Evolutionary conservation across 2,113 vertebrate species (phyloP).

Genomic region (Charadrius vociferus): DNA sequence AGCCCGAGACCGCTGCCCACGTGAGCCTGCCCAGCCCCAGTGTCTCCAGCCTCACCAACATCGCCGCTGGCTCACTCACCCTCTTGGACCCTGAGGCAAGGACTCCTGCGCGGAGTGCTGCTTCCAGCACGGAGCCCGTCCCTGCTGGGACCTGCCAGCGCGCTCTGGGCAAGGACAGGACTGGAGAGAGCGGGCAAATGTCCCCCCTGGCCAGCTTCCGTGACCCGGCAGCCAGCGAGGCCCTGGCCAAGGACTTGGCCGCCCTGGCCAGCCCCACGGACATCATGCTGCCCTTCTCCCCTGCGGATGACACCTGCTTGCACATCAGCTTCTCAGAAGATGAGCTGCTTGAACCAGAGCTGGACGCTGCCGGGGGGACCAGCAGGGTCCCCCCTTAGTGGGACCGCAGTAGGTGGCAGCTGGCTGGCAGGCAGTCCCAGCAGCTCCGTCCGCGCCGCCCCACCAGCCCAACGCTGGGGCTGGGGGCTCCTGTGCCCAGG

Average conservation of each 20-base stretch:
- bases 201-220: conserved; percentile 68
- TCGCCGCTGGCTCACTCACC: conserved; percentile 74
- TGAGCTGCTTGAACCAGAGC: conserved; percentile 81
- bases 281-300: conserved; percentile 60
- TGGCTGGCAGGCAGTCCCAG: not conserved
- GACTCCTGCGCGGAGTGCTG: conserved; percentile 63
- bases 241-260: not conserved
- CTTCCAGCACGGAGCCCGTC: conserved; percentile 69
- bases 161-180: conserved; percentile 62
- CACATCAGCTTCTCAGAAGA: conserved; percentile 88
- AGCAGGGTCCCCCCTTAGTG: conserved; percentile 4
- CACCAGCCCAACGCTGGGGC: rapidly evolving
- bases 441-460: rapidly evolving
- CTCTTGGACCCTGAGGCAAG: conserved; percentile 75
- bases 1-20: conserved; percentile 6
- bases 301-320: conserved; percentile 78
- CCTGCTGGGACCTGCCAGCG: conserved; percentile 67
- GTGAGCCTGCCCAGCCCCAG: conserved; percentile 43
- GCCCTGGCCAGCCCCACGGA: not conserved
- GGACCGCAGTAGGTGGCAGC: not conserved
- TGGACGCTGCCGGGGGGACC: not conserved
- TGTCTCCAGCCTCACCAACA: conserved; percentile 75
- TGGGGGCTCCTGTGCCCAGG: not conserved
- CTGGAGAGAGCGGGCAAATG: conserved; percentile 56
- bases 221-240: not conserved